Evolutionary conservation across 2,113 vertebrate genomes (phyloP).

Genomic region (Trichomycterus rosablanca): DNA sequence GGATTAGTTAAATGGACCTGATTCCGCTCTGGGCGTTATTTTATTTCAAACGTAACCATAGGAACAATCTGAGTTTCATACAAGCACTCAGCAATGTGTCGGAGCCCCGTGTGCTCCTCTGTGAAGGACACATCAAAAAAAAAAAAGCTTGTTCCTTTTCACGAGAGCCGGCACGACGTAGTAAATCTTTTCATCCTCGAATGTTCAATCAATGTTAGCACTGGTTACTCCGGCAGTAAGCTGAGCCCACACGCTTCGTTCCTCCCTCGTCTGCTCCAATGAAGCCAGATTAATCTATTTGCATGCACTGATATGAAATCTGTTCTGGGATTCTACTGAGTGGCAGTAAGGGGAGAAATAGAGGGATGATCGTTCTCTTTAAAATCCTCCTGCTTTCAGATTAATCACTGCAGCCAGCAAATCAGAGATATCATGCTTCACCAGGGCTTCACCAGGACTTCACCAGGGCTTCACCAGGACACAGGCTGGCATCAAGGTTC

Average conservation of each 20-base stretch:
- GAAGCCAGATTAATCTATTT: constrained; percentile 46
- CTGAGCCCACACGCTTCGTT: constrained; percentile 38
- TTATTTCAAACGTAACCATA: constrained; percentile 27
- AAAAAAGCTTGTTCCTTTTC: constrained; percentile 34
- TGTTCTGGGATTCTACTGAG: constrained; percentile 37
- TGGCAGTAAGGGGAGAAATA: constrained; percentile 34
- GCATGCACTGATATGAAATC: constrained; percentile 45
- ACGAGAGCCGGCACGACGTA: constrained; percentile 40
- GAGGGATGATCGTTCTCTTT: constrained; percentile 11
- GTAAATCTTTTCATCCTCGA: constrained; percentile 49
- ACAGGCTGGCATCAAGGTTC: constrained; percentile 13
- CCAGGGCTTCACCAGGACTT: too few relatives aligned
- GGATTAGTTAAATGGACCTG: constrained; percentile 17
- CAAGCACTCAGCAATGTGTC: constrained; percentile 23
- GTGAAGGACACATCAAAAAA: constrained; percentile 39
- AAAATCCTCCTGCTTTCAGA: constrained; percentile 28
- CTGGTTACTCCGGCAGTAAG: constrained; percentile 39
- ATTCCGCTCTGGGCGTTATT: constrained; percentile 22
- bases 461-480: neutral
- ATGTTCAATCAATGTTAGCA: constrained; percentile 47
- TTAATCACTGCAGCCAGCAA: constrained; percentile 24
- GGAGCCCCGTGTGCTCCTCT: constrained; percentile 16
- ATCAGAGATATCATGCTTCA: constrained; percentile 13
- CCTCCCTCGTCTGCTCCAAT: constrained; percentile 46
- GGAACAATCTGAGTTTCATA: constrained; percentile 33